phyloP scores from a whole-genome alignment of 2,797 vertebrate genomes.

The Chromis chromis region DNA sequence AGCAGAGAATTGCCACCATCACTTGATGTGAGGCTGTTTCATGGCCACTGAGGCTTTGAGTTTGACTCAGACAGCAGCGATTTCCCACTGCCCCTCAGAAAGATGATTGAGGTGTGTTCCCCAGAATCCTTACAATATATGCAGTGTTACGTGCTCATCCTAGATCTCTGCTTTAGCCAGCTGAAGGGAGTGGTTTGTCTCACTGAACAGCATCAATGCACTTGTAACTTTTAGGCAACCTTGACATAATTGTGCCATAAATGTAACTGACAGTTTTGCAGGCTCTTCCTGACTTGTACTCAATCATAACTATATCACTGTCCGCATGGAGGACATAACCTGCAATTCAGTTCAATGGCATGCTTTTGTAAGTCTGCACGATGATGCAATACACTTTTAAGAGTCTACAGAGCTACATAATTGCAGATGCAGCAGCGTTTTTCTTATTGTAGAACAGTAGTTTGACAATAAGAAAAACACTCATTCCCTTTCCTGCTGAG shows the following conservation, averaged over 20 bases:
- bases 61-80: slow-evolving; percentile 51
- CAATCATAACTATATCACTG: slow-evolving; percentile 73
- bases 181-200: slow-evolving; percentile 50
- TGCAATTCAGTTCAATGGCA: slow-evolving; percentile 38
- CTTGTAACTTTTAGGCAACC: slow-evolving; percentile 78
- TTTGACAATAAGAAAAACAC: background rate
- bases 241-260: slow-evolving; percentile 78
- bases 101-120: slow-evolving; percentile 35
- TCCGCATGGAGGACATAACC: slow-evolving; percentile 63
- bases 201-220: slow-evolving; percentile 58
- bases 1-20: slow-evolving; percentile 69
- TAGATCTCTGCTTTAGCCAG: slow-evolving; percentile 31
- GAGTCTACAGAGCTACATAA: background rate
- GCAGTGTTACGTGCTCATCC: slow-evolving; percentile 13
- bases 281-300: slow-evolving; percentile 66
- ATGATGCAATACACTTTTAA: slow-evolving; percentile 27
- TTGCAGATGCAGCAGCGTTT: background rate
- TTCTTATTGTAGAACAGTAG: background rate
- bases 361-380: slow-evolving; percentile 31
- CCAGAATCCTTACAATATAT: slow-evolving; percentile 37
- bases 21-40: slow-evolving; percentile 64
- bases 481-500: background rate
- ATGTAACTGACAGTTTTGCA: slow-evolving; percentile 75
- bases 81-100: slow-evolving; percentile 22
- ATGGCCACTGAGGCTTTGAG: slow-evolving; percentile 49